Base-by-base conservation (phyloP, 2,888 invertebrate species). In the Leistus spinibarbis region DNA sequence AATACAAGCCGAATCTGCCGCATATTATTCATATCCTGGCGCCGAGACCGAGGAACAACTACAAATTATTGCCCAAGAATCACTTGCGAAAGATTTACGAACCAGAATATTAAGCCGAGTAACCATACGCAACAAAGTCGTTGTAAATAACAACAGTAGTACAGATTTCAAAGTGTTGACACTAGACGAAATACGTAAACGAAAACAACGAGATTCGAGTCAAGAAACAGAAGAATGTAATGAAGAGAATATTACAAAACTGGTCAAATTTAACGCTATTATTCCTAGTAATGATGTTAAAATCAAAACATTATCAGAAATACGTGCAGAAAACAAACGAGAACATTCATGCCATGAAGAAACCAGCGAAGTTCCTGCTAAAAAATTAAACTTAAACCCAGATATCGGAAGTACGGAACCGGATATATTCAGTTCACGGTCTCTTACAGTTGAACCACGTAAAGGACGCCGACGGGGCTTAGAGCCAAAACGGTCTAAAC, bases 1-100 rank as follows among this genome's bases (percentile, higher is more conserved):
- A 80, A 90, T 93, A 76, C 92, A 92, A 82, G 91, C 91, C 0
- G 92, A 91, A 82, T 89, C 91, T 0, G 92, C 92, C 4, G 91
- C 91, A n/a, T 91, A 88, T 86, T 93, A 92, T 86, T 88, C 89
- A 79, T 92, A 91, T 86, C 88, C 89, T 80, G 24, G 62, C 10
- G 10, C 27, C 20, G 69, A 57, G 9, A 7, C 68, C 19, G 22
- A 17, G 10, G 22, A 64, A 23, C 1, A 69, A 64, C 69, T 40
- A 70, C 62, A 64, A 70, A 73, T 27, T 40, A 27, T 54, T 16
- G 22, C 19, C 23, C 69, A 75, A 67, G 64, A 67, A 40, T 16
- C 22, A 16, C 56, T 40, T 17, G 76, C 79, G 3, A 81, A 83
- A 20, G 83, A 83, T 77, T 76, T 85, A 10, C 79, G 84, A 5